These are phyloP conservation scores for Apeltes quadracus DNA, from an alignment of 2,113 vertebrate species.

Conservation along the genomic window DNA sequence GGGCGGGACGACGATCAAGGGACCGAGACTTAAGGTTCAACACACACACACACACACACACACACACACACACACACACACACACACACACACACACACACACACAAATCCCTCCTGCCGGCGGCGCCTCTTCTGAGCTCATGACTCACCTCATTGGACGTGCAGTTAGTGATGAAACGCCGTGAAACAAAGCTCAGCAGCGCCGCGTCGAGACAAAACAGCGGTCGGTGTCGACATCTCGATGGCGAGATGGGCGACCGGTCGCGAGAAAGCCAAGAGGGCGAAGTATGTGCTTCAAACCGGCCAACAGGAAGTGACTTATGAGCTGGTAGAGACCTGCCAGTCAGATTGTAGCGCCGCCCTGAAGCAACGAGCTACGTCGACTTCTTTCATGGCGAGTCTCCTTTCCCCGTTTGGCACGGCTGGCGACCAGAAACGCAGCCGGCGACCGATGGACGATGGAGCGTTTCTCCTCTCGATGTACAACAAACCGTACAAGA, in stretches of 20 bases:
- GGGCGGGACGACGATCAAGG: background rate
- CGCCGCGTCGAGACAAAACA: background rate
- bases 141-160: slow-evolving; percentile 38
- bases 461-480: too few relatives aligned
- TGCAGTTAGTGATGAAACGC: slow-evolving; percentile 63
- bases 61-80: slow-evolving; percentile 20
- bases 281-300: background rate
- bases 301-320: background rate
- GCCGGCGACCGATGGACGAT: too few relatives aligned
- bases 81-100: slow-evolving; percentile 24
- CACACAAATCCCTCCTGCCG: slow-evolving; percentile 58
- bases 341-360: too few relatives aligned
- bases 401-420: too few relatives aligned
- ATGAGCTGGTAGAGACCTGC: too few relatives aligned
- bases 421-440: too few relatives aligned
- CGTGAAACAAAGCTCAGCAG: slow-evolving; percentile 37
- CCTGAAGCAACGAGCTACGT: too few relatives aligned
- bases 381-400: too few relatives aligned
- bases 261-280: background rate
- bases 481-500: too few relatives aligned
- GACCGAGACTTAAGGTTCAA: slow-evolving; percentile 18
- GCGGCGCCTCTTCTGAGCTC: slow-evolving; percentile 54
- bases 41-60: slow-evolving; percentile 30
- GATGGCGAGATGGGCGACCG: background rate
- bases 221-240: background rate